Evolutionary conservation across 2,888 invertebrate species (phyloP).

Genomic region (Cybosia mesomella): DNA sequence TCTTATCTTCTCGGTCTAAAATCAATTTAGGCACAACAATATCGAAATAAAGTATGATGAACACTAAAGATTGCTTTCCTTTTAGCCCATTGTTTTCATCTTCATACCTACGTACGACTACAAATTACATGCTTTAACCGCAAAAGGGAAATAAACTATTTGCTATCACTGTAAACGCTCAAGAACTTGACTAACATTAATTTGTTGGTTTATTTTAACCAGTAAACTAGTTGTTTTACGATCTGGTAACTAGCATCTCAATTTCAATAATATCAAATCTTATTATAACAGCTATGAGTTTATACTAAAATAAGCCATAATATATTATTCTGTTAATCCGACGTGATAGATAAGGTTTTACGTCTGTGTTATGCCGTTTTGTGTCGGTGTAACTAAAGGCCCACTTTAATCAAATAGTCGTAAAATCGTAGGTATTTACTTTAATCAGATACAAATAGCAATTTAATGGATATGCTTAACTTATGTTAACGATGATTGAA

Average conservation of each 20-base stretch:
- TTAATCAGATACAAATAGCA: too few species aligned
- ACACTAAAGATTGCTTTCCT: conserved; percentile 77
- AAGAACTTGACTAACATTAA: conserved; percentile 5
- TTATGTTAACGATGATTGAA: too few species aligned
- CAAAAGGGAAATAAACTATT: conserved; percentile 52
- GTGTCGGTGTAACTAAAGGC: background rate
- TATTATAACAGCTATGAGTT: background rate
- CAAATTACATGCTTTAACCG: conserved; percentile 54
- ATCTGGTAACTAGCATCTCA: background rate
- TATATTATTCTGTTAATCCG: background rate
- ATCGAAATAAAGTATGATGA: conserved; percentile 73
- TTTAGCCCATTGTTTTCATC: conserved; percentile 76
- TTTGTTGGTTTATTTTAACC: conserved; percentile 11
- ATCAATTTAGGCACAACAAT: conserved; percentile 77
- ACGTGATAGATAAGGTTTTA: background rate
- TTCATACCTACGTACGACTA: conserved; percentile 58
- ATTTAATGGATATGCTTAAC: background rate
- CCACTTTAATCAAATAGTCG: background rate
- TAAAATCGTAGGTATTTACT: background rate
- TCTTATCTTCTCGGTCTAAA: conserved; percentile 75
- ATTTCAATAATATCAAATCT: background rate
- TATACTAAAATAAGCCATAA: background rate
- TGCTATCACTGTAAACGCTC: conserved; percentile 19
- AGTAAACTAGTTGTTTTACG: conserved; percentile 11
- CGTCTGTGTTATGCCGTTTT: background rate